Percentiles rank a stretch among this genome's conserved stretches.
Conservation (phyloP, 2,113 vertebrate species). For the Notechis scutatus region DNA sequence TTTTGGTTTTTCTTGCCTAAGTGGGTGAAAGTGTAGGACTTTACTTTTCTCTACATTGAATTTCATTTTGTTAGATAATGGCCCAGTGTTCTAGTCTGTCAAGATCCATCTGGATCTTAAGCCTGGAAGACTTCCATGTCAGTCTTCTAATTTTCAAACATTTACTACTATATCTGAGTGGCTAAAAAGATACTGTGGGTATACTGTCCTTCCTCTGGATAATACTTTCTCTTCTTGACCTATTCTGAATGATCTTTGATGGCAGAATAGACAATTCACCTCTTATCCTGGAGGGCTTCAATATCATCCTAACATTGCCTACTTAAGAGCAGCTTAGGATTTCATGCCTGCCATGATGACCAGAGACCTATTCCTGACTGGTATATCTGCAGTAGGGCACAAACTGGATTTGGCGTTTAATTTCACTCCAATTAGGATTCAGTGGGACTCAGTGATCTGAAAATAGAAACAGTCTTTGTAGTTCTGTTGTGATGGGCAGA, state of each 20-base stretch:
- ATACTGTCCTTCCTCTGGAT: neutral
- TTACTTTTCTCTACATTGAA: no score
- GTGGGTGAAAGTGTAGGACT: no score
- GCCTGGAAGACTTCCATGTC: neutral
- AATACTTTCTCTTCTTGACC: neutral
- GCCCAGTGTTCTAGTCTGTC: no score
- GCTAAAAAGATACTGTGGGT: neutral
- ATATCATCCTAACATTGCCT: neutral
- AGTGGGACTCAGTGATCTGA: neutral
- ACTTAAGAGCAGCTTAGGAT: neutral
- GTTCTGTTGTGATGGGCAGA: neutral
- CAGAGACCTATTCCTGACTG: neutral
- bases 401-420: neutral
- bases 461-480: neutral
- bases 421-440: neutral
- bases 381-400: neutral
- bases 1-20: no score
- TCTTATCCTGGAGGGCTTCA: neutral
- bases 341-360: neutral
- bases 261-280: neutral
- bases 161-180: neutral
- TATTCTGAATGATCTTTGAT: neutral
- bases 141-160: neutral
- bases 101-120: no score
- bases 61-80: no score